Evolutionary conservation across 2,888 invertebrate species (phyloP), one percentile per base, ranked within the genome.

Genomic region (Leptodirus hochenwartii): DNA sequence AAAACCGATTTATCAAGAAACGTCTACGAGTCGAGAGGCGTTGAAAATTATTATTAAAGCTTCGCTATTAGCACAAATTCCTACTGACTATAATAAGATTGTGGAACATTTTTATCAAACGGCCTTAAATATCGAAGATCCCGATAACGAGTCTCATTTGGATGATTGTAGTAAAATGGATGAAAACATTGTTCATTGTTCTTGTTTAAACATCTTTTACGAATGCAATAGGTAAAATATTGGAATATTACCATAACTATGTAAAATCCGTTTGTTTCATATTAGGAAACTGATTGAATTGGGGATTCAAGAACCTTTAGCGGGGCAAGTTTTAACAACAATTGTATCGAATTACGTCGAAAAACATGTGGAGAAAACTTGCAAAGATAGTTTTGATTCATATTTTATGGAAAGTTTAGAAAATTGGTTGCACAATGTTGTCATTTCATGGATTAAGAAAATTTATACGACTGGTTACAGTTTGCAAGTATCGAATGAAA

Each of bases 361-460:
- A 47, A 65, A 67, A 38, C 78, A 90, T 46, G 80, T 93, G n/a
- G 69, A 74, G 44, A 73, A 75, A 43, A 69, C 75, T 0, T 90
- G 90, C 47, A 77, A 80, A 42, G 84, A 82, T 16, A 79, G 77
- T 43, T 90, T 85, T 59, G 82, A 90, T 57, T 66, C 71, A 12
- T 78, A 82, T 4, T 82, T 82, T 45, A 62, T 90, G 29, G 58
- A 61, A n/a, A 61, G 64, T 30, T 57, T 91, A 11, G 78, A 85
- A 57, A 67, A 79, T 69, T 93, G 91, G 91, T 62, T 93, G 2
- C 74, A 85, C 37, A 73, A 70, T 8, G 76, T 81, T 28, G 79
- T 91, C 0, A 69, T 90, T 52, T 72, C 73, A 15, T 93, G 91
- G 91, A 51, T 93, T 15, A 73, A 70, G 15, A 66, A 78, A 42